Evolutionary conservation across 2,888 invertebrate genomes (phyloP), one percentile per base, ranked within the genome.

Genomic region (Tenodera sinensis): DNA sequence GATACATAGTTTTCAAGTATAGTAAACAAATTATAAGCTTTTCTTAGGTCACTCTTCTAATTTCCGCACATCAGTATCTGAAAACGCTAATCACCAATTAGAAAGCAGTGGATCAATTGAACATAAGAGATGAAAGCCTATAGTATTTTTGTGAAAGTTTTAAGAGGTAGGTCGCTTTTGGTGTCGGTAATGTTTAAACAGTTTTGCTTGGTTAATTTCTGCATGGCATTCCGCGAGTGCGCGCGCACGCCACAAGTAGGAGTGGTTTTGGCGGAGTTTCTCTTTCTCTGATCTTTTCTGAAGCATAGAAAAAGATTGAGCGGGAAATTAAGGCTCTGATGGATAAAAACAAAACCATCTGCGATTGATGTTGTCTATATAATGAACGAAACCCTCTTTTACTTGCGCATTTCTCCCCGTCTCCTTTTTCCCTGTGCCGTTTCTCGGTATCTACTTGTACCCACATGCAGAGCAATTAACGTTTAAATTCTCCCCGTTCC

Each of bases 321-420:
- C 84, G 28, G 84, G 88, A 83, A 83, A 88, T 88, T 84, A 84
- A 84, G 71, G 88, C 88, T 88, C 88, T 81, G 83, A 84, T 84
- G 84, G 71, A 84, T 88, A 88, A 88, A 88, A 88, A 88, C 88
- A 88, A 88, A 88, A 30, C 88, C 88, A 88, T 88, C 84, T 88
- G 88, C 88, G 84, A 88, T 88, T 88, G 88, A 88, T 88, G 88
- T 83, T 88, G 84, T 71, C 47, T 30, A 84, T 88, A 84, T 84
- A 88, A 84, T 84, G 84, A 84, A 84, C 84, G 30, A 28, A 30
- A 30, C 84, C 30, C 84, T 84, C 30, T 30, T 30, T 71, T 71
- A 71, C 54, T 71, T 71, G 54, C 54, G 54, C 54, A 71, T 71
- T 71, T 71, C 54, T 71, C 54, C 54, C 54, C 54, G 54, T 71